Base-by-base conservation (phyloP, 92 coral and sea anemone species). In the Bergia puertoricense region DNA sequence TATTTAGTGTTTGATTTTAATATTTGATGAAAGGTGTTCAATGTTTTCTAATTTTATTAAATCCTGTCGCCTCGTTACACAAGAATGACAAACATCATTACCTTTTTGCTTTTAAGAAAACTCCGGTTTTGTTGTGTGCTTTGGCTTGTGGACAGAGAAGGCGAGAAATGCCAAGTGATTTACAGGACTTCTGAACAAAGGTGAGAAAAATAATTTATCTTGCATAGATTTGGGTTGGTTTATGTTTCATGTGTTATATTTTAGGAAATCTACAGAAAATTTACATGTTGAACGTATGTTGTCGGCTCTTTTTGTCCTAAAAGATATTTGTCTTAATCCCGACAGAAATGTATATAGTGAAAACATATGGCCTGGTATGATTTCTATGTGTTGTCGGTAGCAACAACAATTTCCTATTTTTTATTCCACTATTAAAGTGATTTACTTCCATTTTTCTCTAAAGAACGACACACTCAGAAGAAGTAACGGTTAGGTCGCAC, bases 1-100 rank as follows among this genome's bases (percentile, higher is more conserved):
- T 78, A 73, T 73, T 73, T 73, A 46, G 81, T 78, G 81, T 78
- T 78, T 78, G 65, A 78, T 43, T 78, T 78, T 78, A 78, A 78
- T 78, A 78, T 78, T 78, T 78, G 37, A 78, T 78, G 81, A 40
- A 46, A 50, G 81, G 15, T 78, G 81, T 48, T 44, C 81, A 23
- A 30, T 78, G 81, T 78, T 78, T 78, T 78, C 81, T 22, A 78
- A 48, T 78, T 78, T 44, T 78, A 78, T 78, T 78, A 78, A 46
- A 78, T 48, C 41, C 62, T 78, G 81, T 78, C 81, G 56, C 22
- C 37, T 46, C 65, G 56, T 78, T 78, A 48, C 39, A 10, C 81
- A 42, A 36, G 62, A n/a, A 44, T 46, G 43, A 11, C 81, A 78
- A 78, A 73, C 77, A 73, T 62, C 69, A 62, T 62, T 62, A 62